Percentiles rank a stretch among this genome's conserved stretches.
phyloP scores from a whole-genome alignment of 2,797 vertebrate species.

The Merluccius polli region DNA sequence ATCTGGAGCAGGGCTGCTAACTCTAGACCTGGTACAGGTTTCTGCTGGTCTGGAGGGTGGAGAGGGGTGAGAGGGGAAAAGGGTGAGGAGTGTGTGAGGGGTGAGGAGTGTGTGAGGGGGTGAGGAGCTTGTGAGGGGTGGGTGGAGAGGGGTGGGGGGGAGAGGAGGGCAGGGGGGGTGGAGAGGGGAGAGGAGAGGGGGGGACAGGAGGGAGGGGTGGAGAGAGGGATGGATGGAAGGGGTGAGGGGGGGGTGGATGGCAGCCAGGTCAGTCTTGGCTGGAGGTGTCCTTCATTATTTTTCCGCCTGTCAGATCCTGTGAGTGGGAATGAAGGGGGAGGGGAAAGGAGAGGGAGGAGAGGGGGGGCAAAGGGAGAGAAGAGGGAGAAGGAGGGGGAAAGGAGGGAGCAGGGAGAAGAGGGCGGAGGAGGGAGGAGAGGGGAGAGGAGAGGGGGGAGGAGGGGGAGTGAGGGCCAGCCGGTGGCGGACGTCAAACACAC shows the following conservation, averaged over 20 bases:
- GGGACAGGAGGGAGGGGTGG: neutral
- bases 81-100: neutral
- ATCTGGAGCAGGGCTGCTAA: no score
- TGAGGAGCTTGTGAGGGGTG: neutral
- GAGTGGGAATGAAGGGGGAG: constrained; percentile 72
- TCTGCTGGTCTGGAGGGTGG: neutral
- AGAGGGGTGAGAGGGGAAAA: neutral
- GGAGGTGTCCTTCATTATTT: constrained; percentile 99
- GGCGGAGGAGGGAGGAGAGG: constrained; percentile 85
- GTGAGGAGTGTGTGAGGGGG: neutral
- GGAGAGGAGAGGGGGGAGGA: constrained; percentile 85
- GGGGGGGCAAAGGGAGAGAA: constrained; percentile 85
- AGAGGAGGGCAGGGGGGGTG: neutral
- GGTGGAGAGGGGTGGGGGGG: neutral
- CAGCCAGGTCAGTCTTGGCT: constrained; percentile 90
- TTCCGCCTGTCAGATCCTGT: constrained; percentile 99
- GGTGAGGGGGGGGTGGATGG: constrained; percentile 15
- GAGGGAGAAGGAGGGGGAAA: constrained; percentile 79
- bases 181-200: neutral
- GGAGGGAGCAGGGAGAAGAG: constrained; percentile 55
- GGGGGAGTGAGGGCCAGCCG: constrained; percentile 83
- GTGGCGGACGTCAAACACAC: constrained; percentile 95
- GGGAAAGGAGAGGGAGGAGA: constrained; percentile 78
- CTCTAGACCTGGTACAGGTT: no score
- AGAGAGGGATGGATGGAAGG: neutral